These are phyloP conservation scores for Pseudopodoces humilis DNA, from an alignment of 2,113 vertebrate genomes.

Conservation along the genomic window DNA sequence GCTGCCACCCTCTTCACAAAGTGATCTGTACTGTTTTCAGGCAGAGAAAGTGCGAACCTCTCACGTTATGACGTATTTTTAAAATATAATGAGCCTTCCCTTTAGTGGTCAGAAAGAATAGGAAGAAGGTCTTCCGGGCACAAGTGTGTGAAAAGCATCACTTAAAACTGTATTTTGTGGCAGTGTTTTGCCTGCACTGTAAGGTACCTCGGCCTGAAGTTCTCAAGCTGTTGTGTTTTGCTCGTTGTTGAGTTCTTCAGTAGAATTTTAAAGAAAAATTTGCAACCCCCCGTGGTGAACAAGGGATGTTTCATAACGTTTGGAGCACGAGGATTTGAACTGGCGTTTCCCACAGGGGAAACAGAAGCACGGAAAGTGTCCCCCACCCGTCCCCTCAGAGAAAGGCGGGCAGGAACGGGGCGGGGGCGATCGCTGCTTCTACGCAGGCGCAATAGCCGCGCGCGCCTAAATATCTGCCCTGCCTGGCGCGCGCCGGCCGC, in stretches of 20 bases:
- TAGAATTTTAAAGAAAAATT: not conserved
- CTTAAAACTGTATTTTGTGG: rapidly evolving
- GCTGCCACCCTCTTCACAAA: not conserved
- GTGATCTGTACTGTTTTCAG: not conserved
- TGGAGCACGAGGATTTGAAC: rapidly evolving
- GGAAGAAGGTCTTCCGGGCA: not conserved
- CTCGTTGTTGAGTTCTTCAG: not conserved
- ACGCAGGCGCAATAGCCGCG: not conserved
- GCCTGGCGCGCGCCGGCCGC: not conserved
- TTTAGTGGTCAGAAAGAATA: rapidly evolving
- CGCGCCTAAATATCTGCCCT: rapidly evolving
- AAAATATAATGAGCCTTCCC: not conserved
- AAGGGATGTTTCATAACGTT: rapidly evolving
- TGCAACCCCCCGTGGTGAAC: rapidly evolving
- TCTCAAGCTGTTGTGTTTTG: not conserved
- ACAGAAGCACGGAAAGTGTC: rapidly evolving
- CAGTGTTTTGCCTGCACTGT: not conserved
- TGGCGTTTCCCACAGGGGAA: rapidly evolving
- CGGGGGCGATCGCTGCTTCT: rapidly evolving
- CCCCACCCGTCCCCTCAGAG: rapidly evolving
- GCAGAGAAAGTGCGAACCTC: not conserved
- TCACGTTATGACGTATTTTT: not conserved
- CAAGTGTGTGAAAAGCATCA: not conserved
- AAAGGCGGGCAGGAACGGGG: rapidly evolving
- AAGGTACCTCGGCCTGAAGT: rapidly evolving